These are phyloP conservation scores for Akabosia matsudoensis DNA, from an alignment of 1,140 invertebrate species.

Conservation along the genomic window DNA sequence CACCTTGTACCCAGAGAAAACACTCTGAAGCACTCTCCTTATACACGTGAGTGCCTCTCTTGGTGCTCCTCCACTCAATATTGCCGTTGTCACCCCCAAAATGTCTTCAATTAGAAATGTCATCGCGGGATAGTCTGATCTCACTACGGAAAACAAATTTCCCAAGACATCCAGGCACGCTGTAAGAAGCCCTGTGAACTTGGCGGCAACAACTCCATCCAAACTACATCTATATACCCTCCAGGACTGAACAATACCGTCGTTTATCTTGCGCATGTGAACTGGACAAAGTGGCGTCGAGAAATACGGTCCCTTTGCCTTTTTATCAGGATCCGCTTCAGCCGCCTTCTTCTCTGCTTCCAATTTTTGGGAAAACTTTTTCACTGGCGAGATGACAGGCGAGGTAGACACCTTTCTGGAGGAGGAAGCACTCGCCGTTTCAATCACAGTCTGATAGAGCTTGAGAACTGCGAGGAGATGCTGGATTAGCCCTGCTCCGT, in stretches of 20 bases:
- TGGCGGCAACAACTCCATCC: constrained; percentile 67
- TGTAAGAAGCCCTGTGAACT: constrained; percentile 68
- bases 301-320: constrained; percentile 25
- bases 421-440: not conserved
- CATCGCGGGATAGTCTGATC: constrained; percentile 66
- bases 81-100: constrained; percentile 68
- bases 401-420: constrained; percentile 35
- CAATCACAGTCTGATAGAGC: constrained; percentile 40
- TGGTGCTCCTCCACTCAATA: constrained; percentile 66
- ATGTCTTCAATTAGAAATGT: constrained; percentile 75
- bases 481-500: constrained; percentile 36
- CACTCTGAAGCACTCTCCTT: constrained; percentile 72
- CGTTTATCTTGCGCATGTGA: constrained; percentile 41
- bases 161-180: constrained; percentile 65
- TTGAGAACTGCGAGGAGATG: constrained; percentile 43
- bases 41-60: constrained; percentile 71
- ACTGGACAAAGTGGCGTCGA: constrained; percentile 24
- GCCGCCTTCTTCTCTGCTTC: constrained; percentile 41
- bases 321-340: constrained; percentile 38
- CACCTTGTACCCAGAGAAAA: constrained; percentile 75
- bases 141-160: constrained; percentile 68
- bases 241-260: constrained; percentile 35
- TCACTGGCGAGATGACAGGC: constrained; percentile 43
- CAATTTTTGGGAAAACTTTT: constrained; percentile 41
- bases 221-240: constrained; percentile 60